These are phyloP conservation scores for Amphipoea oculea DNA, from an alignment of 2,888 invertebrate genomes.

Conservation along the genomic window DNA sequence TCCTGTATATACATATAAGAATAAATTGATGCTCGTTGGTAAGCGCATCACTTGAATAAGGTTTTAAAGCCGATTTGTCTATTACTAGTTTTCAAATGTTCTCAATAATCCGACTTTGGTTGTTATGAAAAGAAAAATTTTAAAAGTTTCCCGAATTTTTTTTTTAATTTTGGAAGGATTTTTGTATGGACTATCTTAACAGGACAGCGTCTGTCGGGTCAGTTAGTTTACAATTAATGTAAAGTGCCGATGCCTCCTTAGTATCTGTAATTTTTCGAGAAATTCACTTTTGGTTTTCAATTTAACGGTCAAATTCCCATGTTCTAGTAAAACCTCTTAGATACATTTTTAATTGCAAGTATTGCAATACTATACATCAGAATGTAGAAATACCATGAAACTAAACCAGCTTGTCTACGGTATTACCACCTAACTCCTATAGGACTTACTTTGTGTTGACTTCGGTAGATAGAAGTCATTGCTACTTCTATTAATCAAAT, in stretches of 20 bases:
- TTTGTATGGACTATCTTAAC: background rate
- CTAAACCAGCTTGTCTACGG: background rate
- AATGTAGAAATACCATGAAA: background rate
- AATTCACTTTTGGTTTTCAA: background rate
- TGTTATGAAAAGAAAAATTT: no score
- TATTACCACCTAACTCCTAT: background rate
- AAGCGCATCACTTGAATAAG: background rate
- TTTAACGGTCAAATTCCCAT: no score
- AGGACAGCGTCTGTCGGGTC: background rate
- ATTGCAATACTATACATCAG: background rate
- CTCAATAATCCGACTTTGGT: no score
- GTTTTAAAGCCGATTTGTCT: background rate
- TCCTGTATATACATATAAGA: background rate
- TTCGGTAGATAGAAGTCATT: background rate
- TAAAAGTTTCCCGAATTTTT: no score
- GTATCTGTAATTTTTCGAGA: background rate
- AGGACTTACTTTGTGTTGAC: background rate
- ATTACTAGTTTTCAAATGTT: no score
- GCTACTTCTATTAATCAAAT: background rate
- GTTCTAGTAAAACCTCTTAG: background rate
- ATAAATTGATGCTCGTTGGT: background rate
- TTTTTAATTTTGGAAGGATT: background rate
- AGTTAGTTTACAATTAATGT: background rate
- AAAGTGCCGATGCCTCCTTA: no score
- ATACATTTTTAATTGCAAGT: background rate